Evolutionary conservation across 2,113 vertebrate genomes (phyloP), one percentile per base, ranked within the genome.

Genomic region (Hemibagrus wyckioides): DNA sequence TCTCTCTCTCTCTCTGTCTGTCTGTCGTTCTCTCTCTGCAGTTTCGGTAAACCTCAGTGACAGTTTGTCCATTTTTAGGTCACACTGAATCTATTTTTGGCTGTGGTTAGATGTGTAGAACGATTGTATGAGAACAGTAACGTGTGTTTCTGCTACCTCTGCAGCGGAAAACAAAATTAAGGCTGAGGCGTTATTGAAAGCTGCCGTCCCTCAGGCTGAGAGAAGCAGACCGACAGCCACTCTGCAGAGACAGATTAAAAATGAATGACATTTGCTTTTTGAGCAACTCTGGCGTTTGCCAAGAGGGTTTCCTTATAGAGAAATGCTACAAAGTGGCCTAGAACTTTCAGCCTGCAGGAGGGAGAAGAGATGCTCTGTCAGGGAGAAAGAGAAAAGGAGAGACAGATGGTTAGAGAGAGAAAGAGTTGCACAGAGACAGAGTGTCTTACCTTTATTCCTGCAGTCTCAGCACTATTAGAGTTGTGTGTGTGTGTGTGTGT

Each of bases 61-160:
- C 85, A 73, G 88, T 82, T 88, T 87, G 84, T 85, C 88, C 83
- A 86, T 90, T 89, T 90, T 89, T 89, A 84, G 86, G 57, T 82
- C 77, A 65, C 73, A 76, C n/a, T 50, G 61, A 54, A 1, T 88
- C 89, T 90, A 90, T 89, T 90, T 90, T n/a, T 71, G 77, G 85
- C 85, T 85, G 89, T 73, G 89, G 89, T 88, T 86, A 86, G 85
- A 84, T 89, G 59, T 89, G 82, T 85, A 82, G 77, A 80, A 90
- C 85, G 89, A 83, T 69, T 76, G 54, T 87, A 85, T 84, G 80
- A 81, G 79, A 81, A 21, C 52, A 75, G 56, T 73, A 80, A 81
- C 84, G 57, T 85, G 57, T 85, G 82, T 87, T 90, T 82, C 87
- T 85, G 76, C 79, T 75, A 52, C 82, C 57, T 87, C 71, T 56